These are phyloP conservation scores for Myiothlypis coronata DNA, from an alignment of 2,797 vertebrate species.

Conservation along the genomic window DNA sequence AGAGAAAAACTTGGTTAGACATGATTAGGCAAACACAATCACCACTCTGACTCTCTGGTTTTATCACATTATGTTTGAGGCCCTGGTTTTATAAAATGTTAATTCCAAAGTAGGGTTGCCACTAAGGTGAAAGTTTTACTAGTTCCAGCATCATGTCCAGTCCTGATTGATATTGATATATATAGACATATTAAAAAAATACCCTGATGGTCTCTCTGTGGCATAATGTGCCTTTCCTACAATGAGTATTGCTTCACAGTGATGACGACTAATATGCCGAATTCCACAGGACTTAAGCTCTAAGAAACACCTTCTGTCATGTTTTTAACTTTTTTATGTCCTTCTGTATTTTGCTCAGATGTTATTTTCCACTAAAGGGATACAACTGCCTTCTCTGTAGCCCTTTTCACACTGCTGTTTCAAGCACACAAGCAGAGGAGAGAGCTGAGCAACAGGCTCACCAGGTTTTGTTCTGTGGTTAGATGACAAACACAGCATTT, in stretches of 20 bases:
- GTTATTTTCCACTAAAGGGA: background rate
- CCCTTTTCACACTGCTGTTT: background rate
- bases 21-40: background rate
- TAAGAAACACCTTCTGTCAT: background rate
- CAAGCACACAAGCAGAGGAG: background rate
- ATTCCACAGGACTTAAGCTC: background rate
- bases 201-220: background rate
- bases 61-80: background rate
- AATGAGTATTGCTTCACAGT: background rate
- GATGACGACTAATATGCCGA: background rate
- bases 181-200: accelerated
- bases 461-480: slow-evolving; percentile 4
- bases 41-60: background rate
- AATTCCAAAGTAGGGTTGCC: background rate
- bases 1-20: background rate
- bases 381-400: background rate
- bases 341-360: background rate
- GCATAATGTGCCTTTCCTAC: background rate
- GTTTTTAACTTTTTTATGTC: background rate
- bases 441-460: background rate
- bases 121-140: background rate
- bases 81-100: background rate
- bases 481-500: background rate
- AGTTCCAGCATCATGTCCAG: background rate
- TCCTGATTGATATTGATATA: background rate